Base-by-base conservation (phyloP, 1,140 invertebrate genomes). In the Potamilus streckersoni region DNA sequence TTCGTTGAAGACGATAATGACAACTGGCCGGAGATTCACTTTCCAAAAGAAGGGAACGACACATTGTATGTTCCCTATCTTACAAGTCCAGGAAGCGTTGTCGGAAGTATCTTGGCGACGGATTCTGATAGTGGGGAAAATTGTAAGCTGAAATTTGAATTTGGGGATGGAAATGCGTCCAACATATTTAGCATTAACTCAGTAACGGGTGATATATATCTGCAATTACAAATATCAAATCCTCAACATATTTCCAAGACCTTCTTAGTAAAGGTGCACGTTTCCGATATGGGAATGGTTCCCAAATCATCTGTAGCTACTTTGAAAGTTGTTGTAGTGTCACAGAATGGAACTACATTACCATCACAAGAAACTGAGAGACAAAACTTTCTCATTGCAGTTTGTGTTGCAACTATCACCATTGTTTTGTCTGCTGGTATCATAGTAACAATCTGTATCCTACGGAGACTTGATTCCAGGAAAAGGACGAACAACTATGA, bases 391-490 rank as follows among this genome's bases (percentile, higher is more conserved):
- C 65, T 77, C 17, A 77, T 77, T 49, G 70, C 64, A 31, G 75
- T 72, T 27, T 65, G 62, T 20, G 75, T 77, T 2, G 59, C 69
- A 12, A 60, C 66, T 17, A 65, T 71, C 5, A 77, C 75, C 3
- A 61, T 77, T 20, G 65, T 77, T 4, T 72, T 77, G 31, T 77
- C 75, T 14, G 62, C 65, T 8, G 75, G 69, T 1, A 77, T 77
- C 31, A 77, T 77, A 27, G 75, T 73, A 4, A 77, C 75, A 15
- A 77, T 77, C 38, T 77, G 75, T 56, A 77, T 77, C 31, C 73
- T 77, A 19, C 75, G 75, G 23, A 56, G 70, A 20, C 64, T 77
- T n/a, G 75, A 77, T 61, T 20, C 23, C 15, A 49, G 70, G 8
- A 57, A 49, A 38, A 63, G 70, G 15, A 56, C 63, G 31, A 58